A percentile compares a stretch with the other conserved stretches of the same genome.
Evolutionary conservation across 1,140 invertebrate species (phyloP).

Genomic region (Formica exsecta): DNA sequence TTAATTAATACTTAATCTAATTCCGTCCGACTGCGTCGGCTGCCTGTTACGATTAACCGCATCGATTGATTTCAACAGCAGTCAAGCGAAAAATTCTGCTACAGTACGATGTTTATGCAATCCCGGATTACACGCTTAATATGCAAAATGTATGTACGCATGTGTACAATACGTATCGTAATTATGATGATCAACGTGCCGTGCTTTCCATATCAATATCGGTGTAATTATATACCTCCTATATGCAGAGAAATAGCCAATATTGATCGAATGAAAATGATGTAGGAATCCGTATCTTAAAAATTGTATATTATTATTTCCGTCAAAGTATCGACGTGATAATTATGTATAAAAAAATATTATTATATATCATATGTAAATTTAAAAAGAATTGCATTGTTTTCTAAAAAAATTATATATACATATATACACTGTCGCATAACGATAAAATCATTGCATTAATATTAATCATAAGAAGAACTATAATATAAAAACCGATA

Average conservation of each 20-base stretch:
- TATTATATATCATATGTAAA: not conserved
- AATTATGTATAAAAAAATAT: not conserved
- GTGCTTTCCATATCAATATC: conserved; percentile 59
- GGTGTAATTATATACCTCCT: conserved; percentile 44
- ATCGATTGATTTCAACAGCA: conserved; percentile 41
- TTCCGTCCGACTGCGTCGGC: conserved; percentile 32
- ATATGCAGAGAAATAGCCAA: conserved; percentile 25
- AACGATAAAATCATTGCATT: not conserved
- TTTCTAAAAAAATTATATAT: not conserved
- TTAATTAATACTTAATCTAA: conserved; percentile 47
- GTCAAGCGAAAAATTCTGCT: conserved; percentile 45
- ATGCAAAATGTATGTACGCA: conserved; percentile 60
- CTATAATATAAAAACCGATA: not conserved
- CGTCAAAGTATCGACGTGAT: not conserved
- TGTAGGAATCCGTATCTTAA: not conserved
- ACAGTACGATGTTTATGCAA: conserved; percentile 53
- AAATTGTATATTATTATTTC: not conserved
- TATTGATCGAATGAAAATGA: conserved; percentile 15
- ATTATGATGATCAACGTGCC: conserved; percentile 60
- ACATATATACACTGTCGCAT: not conserved
- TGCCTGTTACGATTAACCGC: conserved; percentile 52
- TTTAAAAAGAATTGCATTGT: not conserved
- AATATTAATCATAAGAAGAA: not conserved
- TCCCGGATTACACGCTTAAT: conserved; percentile 59
- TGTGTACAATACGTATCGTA: conserved; percentile 48